phyloP scores from a whole-genome alignment of 2,888 invertebrate species.

The Allacma fusca region DNA sequence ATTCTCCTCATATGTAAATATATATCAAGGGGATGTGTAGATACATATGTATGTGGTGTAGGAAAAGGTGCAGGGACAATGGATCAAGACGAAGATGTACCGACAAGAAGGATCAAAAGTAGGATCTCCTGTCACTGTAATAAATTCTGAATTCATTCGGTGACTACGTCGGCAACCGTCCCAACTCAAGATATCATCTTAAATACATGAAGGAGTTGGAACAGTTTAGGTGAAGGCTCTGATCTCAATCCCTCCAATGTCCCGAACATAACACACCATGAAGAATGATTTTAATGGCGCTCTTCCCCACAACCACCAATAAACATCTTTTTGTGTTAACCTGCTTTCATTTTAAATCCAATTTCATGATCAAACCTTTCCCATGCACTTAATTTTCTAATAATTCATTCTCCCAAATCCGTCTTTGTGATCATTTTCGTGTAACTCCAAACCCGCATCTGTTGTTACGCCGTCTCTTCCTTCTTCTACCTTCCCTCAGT shows the following conservation, averaged over 20 bases:
- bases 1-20: too few species aligned
- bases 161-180: constrained; percentile 1
- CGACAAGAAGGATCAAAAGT: constrained; percentile 22
- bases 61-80: too few species aligned
- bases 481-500: too few species aligned
- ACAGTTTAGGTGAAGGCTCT: background rate
- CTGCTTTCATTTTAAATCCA: constrained; percentile 43
- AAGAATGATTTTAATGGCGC: constrained; percentile 33
- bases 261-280: constrained; percentile 10
- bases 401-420: constrained; percentile 31
- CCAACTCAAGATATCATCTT: constrained; percentile 16
- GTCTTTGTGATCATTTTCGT: constrained; percentile 31
- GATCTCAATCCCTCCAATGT: background rate
- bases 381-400: constrained; percentile 37
- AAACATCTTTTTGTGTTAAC: constrained; percentile 46
- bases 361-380: constrained; percentile 37
- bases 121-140: constrained; percentile 31
- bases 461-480: background rate
- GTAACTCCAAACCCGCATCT: background rate
- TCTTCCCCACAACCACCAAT: constrained; percentile 38
- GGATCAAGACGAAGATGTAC: background rate
- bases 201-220: constrained; percentile 16
- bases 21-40: too few species aligned
- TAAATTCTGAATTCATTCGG: constrained; percentile 36
- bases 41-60: too few species aligned